Evolutionary conservation across 2,888 invertebrate genomes (phyloP), one percentile per base, ranked within the genome.

Genomic region (Adelognathus sp.): DNA sequence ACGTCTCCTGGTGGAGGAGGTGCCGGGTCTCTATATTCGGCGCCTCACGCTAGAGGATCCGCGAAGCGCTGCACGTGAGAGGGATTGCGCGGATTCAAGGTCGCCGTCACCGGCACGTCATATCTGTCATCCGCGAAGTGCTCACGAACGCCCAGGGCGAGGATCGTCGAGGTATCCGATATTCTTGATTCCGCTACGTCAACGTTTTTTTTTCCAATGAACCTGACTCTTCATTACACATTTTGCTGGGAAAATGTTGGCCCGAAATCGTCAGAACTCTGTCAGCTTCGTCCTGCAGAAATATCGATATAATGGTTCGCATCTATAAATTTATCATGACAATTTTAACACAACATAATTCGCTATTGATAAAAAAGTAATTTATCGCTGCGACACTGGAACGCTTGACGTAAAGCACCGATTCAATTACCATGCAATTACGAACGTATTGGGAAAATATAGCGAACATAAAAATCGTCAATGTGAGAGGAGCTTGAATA

Each of bases 1-100:
- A 85, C 86, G 87, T 85, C 89, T 86, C 83, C 84, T 90, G 72
- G 89, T 83, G 84, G 90, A 90, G 87, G 90, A 90, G 86, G 90
- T 90, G 85, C 90, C 90, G 73, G 90, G 90, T 71, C 89, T 90
- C 52, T 88, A 88, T 81, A 90, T 90, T 86, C 88, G 90, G 82
- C 89, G 90, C 76, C 87, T 90, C 58, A 90, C 90, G 75, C 89
- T 90, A 63, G 90, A 90, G 81, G 90, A 90, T 84, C 90, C 90
- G 73, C 89, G 85, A 83, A 89, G 86, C 81, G 84, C 71, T 39
- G 31, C 83, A 11, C 78, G 76, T 21, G 82, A 79, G 69, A 86
- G 85, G 79, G 86, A 88, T 80, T 83, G 86, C 70, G 82, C 85
- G 69, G 84, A 87, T 84, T 89, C 89, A 85, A 87, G 87, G 79